Conservation (phyloP, 2,888 invertebrate genomes). For the Torymus auratus region DNA sequence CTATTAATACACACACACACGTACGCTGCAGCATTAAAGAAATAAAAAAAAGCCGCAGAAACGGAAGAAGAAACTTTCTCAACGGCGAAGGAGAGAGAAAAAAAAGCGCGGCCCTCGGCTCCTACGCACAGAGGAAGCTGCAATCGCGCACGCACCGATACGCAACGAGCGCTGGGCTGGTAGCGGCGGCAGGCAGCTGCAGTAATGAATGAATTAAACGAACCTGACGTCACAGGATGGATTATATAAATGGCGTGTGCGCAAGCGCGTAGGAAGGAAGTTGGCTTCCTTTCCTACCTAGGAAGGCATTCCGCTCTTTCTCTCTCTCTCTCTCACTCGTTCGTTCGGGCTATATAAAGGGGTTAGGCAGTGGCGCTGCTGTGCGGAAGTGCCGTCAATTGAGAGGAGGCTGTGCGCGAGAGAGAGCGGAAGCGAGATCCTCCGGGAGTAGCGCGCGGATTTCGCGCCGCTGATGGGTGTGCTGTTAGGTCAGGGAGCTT, state of each 20-base stretch:
- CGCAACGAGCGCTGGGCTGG: constrained; percentile 8
- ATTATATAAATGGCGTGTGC: constrained; percentile 73
- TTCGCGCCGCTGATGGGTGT: too few species aligned
- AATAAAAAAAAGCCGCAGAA: too few species aligned
- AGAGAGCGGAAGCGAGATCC: background rate
- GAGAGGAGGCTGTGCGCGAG: background rate
- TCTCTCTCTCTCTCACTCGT: too few species aligned
- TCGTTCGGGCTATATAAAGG: background rate
- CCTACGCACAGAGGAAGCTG: too few species aligned
- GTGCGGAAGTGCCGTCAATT: constrained; percentile 38
- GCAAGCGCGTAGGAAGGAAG: constrained; percentile 71
- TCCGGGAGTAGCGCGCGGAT: too few species aligned
- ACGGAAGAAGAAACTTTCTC: too few species aligned
- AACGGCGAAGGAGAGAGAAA: too few species aligned
- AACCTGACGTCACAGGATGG: constrained; percentile 75
- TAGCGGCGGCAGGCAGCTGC: constrained; percentile 5
- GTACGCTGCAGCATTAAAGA: too few species aligned
- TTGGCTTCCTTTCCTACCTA: constrained; percentile 75
- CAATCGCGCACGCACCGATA: too few species aligned
- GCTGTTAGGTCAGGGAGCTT: too few species aligned
- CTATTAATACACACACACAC: too few species aligned
- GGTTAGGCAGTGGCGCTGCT: constrained; percentile 23
- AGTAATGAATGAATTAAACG: constrained; percentile 74
- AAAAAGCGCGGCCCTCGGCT: too few species aligned
- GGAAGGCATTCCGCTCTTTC: constrained; percentile 60